Conservation (phyloP, 1,140 invertebrate genomes). For the Drosophila yakuba region DNA sequence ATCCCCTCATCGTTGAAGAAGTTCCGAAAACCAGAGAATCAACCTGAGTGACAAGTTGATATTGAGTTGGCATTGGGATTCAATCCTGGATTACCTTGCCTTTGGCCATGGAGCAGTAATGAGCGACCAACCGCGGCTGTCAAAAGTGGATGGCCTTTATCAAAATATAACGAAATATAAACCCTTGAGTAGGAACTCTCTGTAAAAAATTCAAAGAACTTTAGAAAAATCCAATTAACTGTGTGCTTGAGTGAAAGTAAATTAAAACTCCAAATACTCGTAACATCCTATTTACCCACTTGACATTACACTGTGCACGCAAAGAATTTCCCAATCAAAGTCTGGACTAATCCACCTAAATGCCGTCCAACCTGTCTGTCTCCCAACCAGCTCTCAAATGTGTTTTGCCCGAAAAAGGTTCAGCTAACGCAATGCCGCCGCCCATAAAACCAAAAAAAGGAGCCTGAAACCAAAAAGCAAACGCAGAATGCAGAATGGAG, state of each 20-base stretch:
- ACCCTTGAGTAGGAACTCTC: background rate
- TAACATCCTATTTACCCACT: conserved; percentile 27
- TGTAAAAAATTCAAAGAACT: no score
- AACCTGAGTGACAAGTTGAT: conserved; percentile 35
- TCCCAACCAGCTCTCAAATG: conserved; percentile 49
- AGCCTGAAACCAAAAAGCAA: conserved; percentile 45
- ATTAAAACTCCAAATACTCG: conserved; percentile 21
- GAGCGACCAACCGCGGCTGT: conserved; percentile 22
- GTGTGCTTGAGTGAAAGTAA: conserved; percentile 24
- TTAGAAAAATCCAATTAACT: conserved; percentile 20
- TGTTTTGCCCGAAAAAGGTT: conserved; percentile 66
- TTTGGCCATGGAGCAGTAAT: conserved; percentile 44
- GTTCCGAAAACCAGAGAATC: conserved; percentile 14
- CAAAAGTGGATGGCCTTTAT: conserved; percentile 33
- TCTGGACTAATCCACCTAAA: conserved; percentile 57
- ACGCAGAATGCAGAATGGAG: conserved; percentile 67
- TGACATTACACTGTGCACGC: conserved; percentile 24
- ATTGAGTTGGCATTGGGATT: conserved; percentile 17
- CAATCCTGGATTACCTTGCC: conserved; percentile 56
- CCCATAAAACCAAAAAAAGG: conserved; percentile 32
- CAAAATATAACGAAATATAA: conserved; percentile 3
- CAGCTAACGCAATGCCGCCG: conserved; percentile 74
- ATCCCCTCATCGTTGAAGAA: background rate
- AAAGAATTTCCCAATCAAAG: conserved; percentile 43
- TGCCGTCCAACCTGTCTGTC: conserved; percentile 37